phyloP scores from a whole-genome alignment of 1,140 invertebrate species.

The Drepana arcuata region DNA sequence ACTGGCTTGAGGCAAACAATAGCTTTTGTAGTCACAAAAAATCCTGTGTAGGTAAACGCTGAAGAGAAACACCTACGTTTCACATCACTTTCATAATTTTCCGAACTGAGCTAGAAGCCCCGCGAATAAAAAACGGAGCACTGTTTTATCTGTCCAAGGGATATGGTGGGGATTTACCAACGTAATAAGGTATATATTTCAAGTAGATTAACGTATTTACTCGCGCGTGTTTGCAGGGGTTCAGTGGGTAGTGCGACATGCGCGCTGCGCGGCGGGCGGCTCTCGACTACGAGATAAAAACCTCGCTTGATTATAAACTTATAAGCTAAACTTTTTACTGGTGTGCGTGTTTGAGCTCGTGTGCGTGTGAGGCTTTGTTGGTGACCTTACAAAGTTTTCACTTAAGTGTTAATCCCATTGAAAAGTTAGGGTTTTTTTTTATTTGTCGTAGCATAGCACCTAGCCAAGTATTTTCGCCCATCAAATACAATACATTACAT shows the following conservation, averaged over 20 bases:
- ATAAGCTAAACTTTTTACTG: slow-evolving; percentile 67
- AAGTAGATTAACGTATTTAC: slow-evolving; percentile 45
- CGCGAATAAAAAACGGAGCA: slow-evolving; percentile 39
- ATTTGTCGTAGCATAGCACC: slow-evolving; percentile 1
- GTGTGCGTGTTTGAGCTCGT: slow-evolving; percentile 49
- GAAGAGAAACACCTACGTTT: slow-evolving; percentile 51
- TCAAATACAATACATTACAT: neutral
- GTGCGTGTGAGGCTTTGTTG: slow-evolving; percentile 42
- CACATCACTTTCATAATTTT: slow-evolving; percentile 65
- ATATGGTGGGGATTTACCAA: too few species aligned
- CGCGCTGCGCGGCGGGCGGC: slow-evolving; percentile 51
- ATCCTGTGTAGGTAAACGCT: slow-evolving; percentile 43
- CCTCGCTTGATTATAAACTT: slow-evolving; percentile 68
- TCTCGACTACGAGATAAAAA: slow-evolving; percentile 69
- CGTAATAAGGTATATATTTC: too few species aligned
- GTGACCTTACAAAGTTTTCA: slow-evolving; percentile 53
- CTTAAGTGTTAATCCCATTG: slow-evolving; percentile 22
- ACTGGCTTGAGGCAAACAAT: slow-evolving; percentile 53
- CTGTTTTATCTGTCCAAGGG: slow-evolving; percentile 31
- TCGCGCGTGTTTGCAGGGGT: slow-evolving; percentile 46
- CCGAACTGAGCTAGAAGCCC: slow-evolving; percentile 33
- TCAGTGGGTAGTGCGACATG: slow-evolving; percentile 44
- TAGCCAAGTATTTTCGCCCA: neutral
- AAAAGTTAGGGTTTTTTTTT: slow-evolving; percentile 15
- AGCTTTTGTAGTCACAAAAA: slow-evolving; percentile 60